Conservation (phyloP, 2,797 vertebrate species). For the Pelochelys cantorii region DNA sequence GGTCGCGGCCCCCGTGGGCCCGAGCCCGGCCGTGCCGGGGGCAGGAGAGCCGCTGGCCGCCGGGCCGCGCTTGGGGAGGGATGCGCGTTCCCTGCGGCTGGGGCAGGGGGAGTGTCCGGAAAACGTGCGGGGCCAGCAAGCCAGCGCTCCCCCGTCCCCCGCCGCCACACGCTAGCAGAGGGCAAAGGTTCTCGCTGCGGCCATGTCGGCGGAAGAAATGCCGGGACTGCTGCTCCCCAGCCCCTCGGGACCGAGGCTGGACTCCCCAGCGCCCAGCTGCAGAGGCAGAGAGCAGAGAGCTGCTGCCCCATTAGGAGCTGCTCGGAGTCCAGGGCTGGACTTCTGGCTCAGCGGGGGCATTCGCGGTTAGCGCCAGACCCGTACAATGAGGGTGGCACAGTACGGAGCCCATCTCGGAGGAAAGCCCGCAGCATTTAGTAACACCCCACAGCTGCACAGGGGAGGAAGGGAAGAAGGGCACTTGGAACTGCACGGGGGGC, state of each 20-base stretch:
- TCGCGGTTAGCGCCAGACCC: background rate
- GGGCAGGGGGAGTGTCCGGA: background rate
- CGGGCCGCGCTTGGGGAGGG: background rate
- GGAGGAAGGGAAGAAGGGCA: background rate
- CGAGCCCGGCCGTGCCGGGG: background rate
- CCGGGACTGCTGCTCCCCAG: background rate
- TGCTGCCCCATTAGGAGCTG: background rate
- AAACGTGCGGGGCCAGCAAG: background rate
- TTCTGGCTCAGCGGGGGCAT: background rate
- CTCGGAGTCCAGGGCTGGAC: background rate
- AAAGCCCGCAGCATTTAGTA: background rate
- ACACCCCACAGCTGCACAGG: background rate
- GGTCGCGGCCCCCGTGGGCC: background rate
- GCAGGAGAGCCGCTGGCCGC: background rate
- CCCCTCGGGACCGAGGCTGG: background rate
- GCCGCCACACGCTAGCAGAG: background rate
- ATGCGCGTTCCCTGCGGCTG: background rate
- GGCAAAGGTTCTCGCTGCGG: background rate
- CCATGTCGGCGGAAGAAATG: background rate
- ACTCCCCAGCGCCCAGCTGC: background rate
- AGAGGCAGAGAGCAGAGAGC: background rate
- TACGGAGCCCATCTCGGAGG: background rate
- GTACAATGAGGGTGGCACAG: background rate
- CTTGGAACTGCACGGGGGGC: background rate
- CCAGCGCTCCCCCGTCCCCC: background rate